Percentiles rank a stretch among this genome's conserved stretches.
Evolutionary conservation across 2,888 invertebrate species (phyloP).

Genomic region (Leptopterna dolabrata): DNA sequence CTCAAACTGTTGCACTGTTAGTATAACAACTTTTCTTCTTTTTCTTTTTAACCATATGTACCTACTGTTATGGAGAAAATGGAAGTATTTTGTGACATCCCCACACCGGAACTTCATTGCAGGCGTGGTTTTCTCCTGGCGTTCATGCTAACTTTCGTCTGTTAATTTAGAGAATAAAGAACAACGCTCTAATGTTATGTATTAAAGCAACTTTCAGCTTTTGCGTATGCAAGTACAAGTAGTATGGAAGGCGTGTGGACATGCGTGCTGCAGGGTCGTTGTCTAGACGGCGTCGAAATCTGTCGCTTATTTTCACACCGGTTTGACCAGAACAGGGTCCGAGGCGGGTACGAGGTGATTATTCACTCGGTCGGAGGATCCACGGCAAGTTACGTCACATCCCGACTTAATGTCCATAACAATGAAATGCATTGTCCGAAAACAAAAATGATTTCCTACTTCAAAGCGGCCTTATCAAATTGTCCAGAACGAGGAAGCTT

Average conservation of each 20-base stretch:
- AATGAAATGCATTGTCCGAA: neutral
- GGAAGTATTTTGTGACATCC: too few relatives aligned
- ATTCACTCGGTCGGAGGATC: neutral
- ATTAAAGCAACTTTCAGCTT: neutral
- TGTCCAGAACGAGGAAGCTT: neutral
- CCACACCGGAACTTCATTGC: too few relatives aligned
- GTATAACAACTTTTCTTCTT: too few relatives aligned
- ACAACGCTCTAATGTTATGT: neutral
- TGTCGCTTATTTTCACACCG: conserved; percentile 2
- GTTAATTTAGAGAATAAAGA: neutral
- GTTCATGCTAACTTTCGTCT: too few relatives aligned
- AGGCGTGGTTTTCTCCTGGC: too few relatives aligned
- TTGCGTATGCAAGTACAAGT: neutral
- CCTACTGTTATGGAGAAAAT: too few relatives aligned
- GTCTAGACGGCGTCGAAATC: neutral
- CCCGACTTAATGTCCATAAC: conserved; percentile 2
- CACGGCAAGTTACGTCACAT: neutral
- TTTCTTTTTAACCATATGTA: too few relatives aligned
- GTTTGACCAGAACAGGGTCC: conserved; percentile 1
- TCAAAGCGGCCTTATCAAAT: neutral
- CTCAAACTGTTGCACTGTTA: too few relatives aligned
- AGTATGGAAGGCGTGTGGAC: neutral
- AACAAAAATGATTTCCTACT: conserved; percentile 4
- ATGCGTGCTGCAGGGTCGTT: neutral
- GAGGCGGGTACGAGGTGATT: neutral